These are phyloP conservation scores for Phasia obesa DNA, from an alignment of 2,888 invertebrate species.

Conservation along the genomic window DNA sequence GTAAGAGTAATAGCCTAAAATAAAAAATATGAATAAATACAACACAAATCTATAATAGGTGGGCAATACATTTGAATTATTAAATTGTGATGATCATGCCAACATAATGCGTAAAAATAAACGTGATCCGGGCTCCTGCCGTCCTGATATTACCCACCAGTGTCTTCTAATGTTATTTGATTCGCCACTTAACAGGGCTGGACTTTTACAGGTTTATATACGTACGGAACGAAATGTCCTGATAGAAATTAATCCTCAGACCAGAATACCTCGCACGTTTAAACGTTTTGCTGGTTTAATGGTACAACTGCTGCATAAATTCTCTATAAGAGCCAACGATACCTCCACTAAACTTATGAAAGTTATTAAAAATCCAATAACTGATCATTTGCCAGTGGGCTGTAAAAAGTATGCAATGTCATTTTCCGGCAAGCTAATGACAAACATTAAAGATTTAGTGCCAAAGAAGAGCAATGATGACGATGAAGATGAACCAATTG, in stretches of 20 bases:
- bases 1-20: constrained; percentile 84
- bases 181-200: constrained; percentile 97
- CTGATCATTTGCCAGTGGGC: constrained; percentile 96
- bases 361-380: constrained; percentile 98
- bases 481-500: constrained; percentile 92
- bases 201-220: constrained; percentile 96
- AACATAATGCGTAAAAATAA: constrained; percentile 92
- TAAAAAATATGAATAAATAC: background rate
- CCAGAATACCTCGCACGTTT: constrained; percentile 97
- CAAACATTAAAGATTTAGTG: constrained; percentile 89
- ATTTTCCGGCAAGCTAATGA: constrained; percentile 89
- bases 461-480: constrained; percentile 83
- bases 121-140: constrained; percentile 92
- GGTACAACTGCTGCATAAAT: constrained; percentile 98
- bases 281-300: constrained; percentile 98
- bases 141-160: constrained; percentile 99
- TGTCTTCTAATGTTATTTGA: constrained; percentile 98
- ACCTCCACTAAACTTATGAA: constrained; percentile 94
- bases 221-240: constrained; percentile 95
- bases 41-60: constrained; percentile 84
- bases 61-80: constrained; percentile 92
- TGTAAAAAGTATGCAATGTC: constrained; percentile 95
- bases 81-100: constrained; percentile 97
- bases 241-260: constrained; percentile 98
- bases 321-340: constrained; percentile 94